These are phyloP conservation scores for Callaeas wilsoni DNA, from an alignment of 2,113 vertebrate species.

Conservation along the genomic window DNA sequence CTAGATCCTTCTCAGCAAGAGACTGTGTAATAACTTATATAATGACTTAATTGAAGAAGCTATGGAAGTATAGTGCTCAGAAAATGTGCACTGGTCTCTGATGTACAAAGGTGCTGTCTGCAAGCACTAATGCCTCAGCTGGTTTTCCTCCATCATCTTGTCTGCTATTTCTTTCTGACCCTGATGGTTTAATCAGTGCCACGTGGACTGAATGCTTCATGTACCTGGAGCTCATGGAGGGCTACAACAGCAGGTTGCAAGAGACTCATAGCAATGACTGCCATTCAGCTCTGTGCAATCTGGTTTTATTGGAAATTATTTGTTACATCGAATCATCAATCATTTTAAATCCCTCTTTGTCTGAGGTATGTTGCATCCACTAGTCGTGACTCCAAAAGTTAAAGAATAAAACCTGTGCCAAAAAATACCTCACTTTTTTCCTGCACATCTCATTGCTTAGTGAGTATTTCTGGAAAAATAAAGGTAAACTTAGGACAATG, in stretches of 20 bases:
- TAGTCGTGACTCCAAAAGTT: background rate
- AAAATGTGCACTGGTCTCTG: background rate
- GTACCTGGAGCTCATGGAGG: background rate
- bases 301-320: background rate
- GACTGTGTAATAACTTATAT: background rate
- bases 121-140: background rate
- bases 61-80: background rate
- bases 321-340: background rate
- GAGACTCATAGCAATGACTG: background rate
- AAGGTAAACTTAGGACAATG: background rate
- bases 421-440: background rate
- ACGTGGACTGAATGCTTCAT: background rate
- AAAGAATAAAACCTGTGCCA: background rate
- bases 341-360: background rate
- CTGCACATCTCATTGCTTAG: background rate
- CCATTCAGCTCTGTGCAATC: background rate
- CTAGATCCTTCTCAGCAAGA: background rate
- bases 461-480: background rate
- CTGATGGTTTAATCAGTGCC: background rate
- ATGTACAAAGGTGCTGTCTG: background rate
- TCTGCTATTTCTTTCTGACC: conserved; percentile 2
- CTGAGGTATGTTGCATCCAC: background rate
- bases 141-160: background rate
- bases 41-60: background rate
- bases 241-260: background rate